Evolutionary conservation across 2,888 invertebrate species (phyloP).

Genomic region (Himalopsyche anomala): DNA sequence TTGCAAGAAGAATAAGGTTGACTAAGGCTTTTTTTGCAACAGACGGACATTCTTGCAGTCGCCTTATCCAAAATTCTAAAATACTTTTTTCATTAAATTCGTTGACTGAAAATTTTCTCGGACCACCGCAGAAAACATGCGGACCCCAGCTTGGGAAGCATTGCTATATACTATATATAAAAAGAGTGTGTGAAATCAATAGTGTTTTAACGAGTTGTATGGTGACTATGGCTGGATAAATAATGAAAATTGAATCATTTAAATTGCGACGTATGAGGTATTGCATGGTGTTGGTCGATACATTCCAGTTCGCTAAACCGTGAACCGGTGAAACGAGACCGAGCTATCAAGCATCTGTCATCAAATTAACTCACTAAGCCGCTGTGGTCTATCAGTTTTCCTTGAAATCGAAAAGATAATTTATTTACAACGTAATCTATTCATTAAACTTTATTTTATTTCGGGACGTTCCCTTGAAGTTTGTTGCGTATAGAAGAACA

Average conservation of each 20-base stretch:
- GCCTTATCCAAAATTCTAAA: too few relatives aligned
- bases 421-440: not conserved
- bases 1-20: too few relatives aligned
- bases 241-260: not conserved
- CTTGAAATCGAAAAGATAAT: not conserved
- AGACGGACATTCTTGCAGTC: too few relatives aligned
- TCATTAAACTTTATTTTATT: not conserved
- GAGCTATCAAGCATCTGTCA: not conserved
- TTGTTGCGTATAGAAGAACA: not conserved
- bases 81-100: too few relatives aligned
- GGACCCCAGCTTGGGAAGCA: too few relatives aligned
- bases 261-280: not conserved
- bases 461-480: not conserved
- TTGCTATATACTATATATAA: too few relatives aligned
- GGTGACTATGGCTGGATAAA: not conserved
- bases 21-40: too few relatives aligned
- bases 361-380: not conserved
- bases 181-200: too few relatives aligned
- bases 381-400: not conserved
- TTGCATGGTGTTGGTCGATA: not conserved
- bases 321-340: not conserved
- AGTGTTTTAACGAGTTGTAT: too few relatives aligned
- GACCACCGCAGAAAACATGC: too few relatives aligned
- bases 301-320: not conserved
- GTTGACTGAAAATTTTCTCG: too few relatives aligned